A percentile compares a stretch with the other conserved stretches of the same genome.
phyloP scores from a whole-genome alignment of 2,113 vertebrate species.

The Hemiscyllium ocellatum region DNA sequence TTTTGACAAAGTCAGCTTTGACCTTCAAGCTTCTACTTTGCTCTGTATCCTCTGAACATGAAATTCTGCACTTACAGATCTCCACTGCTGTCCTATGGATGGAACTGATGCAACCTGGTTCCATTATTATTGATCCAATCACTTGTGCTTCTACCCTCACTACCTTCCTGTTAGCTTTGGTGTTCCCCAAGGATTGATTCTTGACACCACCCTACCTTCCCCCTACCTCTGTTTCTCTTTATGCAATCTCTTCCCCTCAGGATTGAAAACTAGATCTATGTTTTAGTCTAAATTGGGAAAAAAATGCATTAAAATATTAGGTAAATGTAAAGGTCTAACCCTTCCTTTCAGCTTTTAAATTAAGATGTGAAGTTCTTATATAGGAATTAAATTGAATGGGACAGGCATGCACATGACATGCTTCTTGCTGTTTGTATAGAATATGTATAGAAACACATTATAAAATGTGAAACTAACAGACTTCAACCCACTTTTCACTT shows the following conservation, averaged over 20 bases:
- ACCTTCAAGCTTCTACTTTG: no score
- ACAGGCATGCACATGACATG: neutral
- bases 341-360: neutral
- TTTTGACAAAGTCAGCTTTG: no score
- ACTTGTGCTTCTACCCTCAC: no score
- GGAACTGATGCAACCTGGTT: no score
- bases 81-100: no score
- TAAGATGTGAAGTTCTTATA: neutral
- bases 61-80: no score
- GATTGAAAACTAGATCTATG: neutral
- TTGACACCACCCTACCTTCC: no score
- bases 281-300: neutral
- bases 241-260: neutral
- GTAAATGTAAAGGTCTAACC: neutral
- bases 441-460: neutral
- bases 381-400: slow-evolving; percentile 3
- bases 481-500: neutral
- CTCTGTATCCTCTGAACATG: no score
- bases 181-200: no score
- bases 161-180: no score
- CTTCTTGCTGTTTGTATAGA: neutral
- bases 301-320: neutral
- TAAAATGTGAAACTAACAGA: neutral
- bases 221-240: neutral
- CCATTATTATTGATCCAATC: no score